phyloP scores from a whole-genome alignment of 2,888 invertebrate species.

The Alentia gelatinosa region DNA sequence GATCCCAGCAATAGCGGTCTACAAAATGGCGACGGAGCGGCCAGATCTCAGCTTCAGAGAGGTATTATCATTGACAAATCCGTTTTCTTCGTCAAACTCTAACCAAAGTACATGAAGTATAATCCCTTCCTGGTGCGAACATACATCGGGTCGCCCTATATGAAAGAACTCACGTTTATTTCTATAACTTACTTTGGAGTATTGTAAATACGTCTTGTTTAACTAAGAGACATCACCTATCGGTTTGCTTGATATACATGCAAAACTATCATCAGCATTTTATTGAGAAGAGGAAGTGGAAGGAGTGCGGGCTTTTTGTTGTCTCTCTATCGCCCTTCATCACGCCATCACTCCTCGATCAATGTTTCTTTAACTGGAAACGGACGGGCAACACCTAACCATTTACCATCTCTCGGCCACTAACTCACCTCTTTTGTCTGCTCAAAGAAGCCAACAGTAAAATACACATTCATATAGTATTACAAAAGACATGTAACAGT shows the following conservation, averaged over 20 bases:
- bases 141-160: background rate
- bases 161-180: too few species aligned
- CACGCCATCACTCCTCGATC: background rate
- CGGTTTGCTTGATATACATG: too few species aligned
- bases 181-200: background rate
- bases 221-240: background rate
- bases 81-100: background rate
- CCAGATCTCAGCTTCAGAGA: conserved; percentile 7
- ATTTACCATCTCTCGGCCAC: background rate
- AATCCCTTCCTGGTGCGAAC: background rate
- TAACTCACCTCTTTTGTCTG: background rate
- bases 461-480: background rate
- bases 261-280: too few species aligned
- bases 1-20: background rate
- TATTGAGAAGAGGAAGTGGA: too few species aligned
- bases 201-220: background rate
- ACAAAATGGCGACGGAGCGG: background rate
- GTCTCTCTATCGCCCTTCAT: too few species aligned
- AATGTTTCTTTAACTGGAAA: background rate
- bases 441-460: background rate
- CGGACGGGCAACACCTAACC: background rate
- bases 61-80: background rate
- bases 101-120: too few species aligned
- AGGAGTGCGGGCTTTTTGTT: too few species aligned
- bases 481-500: background rate